phyloP scores from a whole-genome alignment of 53 echinoderm and acorn worm species.

The Mesocentrotus franciscanus region DNA sequence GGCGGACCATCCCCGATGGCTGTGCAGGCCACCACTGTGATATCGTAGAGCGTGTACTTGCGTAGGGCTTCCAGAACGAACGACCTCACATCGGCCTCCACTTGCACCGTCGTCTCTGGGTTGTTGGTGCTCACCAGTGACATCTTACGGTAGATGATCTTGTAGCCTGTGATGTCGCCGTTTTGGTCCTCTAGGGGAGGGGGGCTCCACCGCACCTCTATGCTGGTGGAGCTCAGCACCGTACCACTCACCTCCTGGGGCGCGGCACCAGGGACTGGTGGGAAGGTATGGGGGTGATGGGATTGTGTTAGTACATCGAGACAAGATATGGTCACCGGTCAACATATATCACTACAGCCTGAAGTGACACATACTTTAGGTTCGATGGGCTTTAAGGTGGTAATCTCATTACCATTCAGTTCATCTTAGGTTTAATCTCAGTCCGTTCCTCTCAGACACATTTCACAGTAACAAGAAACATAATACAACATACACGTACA shows the following conservation, averaged over 20 bases:
- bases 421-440: background rate
- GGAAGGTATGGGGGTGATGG: conserved; percentile 17
- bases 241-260: conserved; percentile 84
- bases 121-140: conserved; percentile 45
- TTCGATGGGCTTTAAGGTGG: background rate
- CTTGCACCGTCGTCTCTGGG: conserved; percentile 49
- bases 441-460: background rate
- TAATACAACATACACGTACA: background rate
- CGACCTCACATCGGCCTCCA: conserved; percentile 70
- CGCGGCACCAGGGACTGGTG: conserved; percentile 81
- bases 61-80: conserved; percentile 74
- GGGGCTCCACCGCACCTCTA: conserved; percentile 86
- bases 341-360: background rate
- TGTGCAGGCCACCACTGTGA: conserved; percentile 87
- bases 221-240: conserved; percentile 85
- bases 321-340: conserved; percentile 10
- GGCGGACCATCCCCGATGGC: conserved; percentile 94
- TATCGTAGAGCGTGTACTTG: conserved; percentile 95
- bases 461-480: background rate
- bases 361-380: background rate
- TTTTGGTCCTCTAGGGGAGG: conserved; percentile 87
- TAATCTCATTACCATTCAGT: background rate
- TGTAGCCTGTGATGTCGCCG: conserved; percentile 92
- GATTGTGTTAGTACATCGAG: conserved; percentile 31
- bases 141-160: conserved; percentile 83